Evolutionary conservation across 53 echinoderm and acorn worm genomes (phyloP).

Genomic region (Henricia sp.): DNA sequence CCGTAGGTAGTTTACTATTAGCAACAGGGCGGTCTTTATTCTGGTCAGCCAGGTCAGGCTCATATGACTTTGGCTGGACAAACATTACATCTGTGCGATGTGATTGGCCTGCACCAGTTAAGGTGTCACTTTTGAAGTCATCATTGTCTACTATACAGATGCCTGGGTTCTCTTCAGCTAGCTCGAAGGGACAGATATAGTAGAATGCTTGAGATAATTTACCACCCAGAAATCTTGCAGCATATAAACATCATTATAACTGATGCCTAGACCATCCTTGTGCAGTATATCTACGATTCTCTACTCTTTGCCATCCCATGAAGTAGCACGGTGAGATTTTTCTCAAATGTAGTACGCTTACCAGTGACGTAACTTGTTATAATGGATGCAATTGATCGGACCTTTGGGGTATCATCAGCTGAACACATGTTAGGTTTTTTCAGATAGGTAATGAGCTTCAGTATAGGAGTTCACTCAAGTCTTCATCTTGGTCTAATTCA

Average conservation of each 20-base stretch:
- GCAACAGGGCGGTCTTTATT: no score
- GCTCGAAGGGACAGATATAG: constrained; percentile 30
- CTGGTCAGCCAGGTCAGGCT: background rate
- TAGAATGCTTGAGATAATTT: constrained; percentile 34
- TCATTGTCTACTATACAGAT: constrained; percentile 67
- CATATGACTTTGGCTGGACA: background rate
- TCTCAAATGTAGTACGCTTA: constrained; percentile 41
- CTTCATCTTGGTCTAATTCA: constrained; percentile 52
- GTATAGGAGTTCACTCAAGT: constrained; percentile 3
- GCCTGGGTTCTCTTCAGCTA: constrained; percentile 50
- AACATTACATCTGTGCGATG: background rate
- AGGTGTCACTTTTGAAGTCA: constrained; percentile 62
- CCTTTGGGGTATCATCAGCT: constrained; percentile 37
- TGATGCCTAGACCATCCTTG: constrained; percentile 69
- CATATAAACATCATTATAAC: constrained; percentile 59
- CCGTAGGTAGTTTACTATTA: background rate
- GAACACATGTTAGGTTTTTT: constrained; percentile 42
- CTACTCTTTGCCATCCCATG: constrained; percentile 67
- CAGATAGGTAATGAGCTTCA: constrained; percentile 50
- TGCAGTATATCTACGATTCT: constrained; percentile 51
- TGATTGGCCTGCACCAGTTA: constrained; percentile 41
- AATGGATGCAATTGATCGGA: constrained; percentile 43
- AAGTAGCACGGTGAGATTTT: constrained; percentile 43
- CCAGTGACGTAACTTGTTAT: constrained; percentile 56
- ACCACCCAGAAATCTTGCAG: constrained; percentile 65